Evolutionary conservation across 2,888 invertebrate genomes (phyloP).

Genomic region (Autographa pulchrina): DNA sequence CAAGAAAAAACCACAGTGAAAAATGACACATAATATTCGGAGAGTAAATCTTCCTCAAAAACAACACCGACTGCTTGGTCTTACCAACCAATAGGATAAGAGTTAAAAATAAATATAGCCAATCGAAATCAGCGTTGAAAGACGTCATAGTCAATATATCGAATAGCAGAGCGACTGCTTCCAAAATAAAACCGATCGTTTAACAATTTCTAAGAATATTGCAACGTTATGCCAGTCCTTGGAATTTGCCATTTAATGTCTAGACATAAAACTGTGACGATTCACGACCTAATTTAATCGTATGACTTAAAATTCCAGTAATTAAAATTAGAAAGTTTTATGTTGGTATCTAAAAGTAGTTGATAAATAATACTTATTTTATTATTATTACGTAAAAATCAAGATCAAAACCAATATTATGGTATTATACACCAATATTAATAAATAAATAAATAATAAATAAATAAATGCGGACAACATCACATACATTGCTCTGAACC

Average conservation of each 20-base stretch:
- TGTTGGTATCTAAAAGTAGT: not conserved
- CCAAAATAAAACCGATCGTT: slow-evolving; percentile 11
- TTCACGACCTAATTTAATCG: slow-evolving; percentile 6
- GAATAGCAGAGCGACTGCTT: not conserved
- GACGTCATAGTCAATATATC: not conserved
- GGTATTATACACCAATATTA: too few species aligned
- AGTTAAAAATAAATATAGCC: not conserved
- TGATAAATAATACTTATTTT: not conserved
- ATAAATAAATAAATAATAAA: too few species aligned
- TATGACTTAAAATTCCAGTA: not conserved
- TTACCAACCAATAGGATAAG: not conserved
- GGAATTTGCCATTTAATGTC: slow-evolving; percentile 11
- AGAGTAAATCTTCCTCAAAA: too few species aligned
- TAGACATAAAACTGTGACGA: slow-evolving; percentile 8
- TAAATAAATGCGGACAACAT: too few species aligned
- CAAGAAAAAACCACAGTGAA: too few species aligned
- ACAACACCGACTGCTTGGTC: too few species aligned
- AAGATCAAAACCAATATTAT: too few species aligned
- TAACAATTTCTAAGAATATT: slow-evolving; percentile 15
- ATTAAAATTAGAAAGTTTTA: not conserved
- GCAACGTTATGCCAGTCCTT: slow-evolving; percentile 7
- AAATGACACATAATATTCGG: too few species aligned
- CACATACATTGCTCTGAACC: too few species aligned
- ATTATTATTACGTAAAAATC: too few species aligned
- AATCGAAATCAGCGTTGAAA: not conserved